Evolutionary conservation across 2,113 vertebrate species (phyloP), one percentile per base, ranked within the genome.

Genomic region (Boleophthalmus pectinirostris): DNA sequence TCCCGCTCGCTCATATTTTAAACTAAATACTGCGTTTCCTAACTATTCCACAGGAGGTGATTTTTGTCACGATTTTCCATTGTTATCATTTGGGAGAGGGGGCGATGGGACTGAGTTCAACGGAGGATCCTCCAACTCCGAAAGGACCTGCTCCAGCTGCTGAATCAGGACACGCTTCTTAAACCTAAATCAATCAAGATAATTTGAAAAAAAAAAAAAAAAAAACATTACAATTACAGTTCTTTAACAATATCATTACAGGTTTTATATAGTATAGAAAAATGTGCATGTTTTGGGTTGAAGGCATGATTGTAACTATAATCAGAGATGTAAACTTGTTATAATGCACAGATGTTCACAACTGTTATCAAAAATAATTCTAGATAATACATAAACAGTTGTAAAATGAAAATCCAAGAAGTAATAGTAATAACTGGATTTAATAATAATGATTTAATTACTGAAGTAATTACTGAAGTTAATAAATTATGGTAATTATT

Each of bases 81-180:
- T 94, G 89, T 96, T 83, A 0, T 25, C 24, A 77, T 93, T 95
- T 89, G 92, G 93, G 86, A 95, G 87, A 56, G 83, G 92, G 81
- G 92, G 89, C 58, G 92, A 83, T 46, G 94, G 5, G 14, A 33
- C 14, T 1, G 24, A 90, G 56, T 91, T 82, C 38, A 93, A 74
- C 29, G 90, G 69, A 74, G 91, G 90, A 76, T 92, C 92, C 80
- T 97, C 94, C 80, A 98, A 85, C 78, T 95, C 93, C 43, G 94
- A 91, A 70, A 99, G 94, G 81, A 93, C 90, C 70, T 87, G 92
- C 92, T 99, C 97, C 92, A 99, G 93, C 91, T 97, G 95, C 92
- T 98, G 96, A 93, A 99, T 98, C 95, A 99, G 94, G 23, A 98
- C 95, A 80, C 96, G 94, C 93, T 98, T 98, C 94, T 98, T 99